Base-by-base conservation (phyloP, 2,113 vertebrate species). In the Pitta sordida region DNA sequence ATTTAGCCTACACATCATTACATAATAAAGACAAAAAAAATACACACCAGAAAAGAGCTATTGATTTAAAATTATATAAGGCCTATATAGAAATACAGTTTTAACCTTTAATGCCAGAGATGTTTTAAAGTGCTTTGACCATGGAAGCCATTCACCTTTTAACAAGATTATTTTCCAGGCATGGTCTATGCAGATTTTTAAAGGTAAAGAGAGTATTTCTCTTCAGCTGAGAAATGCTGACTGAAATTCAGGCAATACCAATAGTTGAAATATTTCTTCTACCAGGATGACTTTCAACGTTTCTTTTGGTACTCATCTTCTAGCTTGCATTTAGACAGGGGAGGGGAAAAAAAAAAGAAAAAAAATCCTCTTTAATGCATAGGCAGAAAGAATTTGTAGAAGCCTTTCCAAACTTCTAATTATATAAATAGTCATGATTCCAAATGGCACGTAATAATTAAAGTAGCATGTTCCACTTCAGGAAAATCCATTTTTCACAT, bases 361-460 rank as follows among this genome's bases (percentile, higher is more conserved):
- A n/a, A 59, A 64, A 65, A 27, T 1, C 7, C 20, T 86, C 23
- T 58, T 76, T 63, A 92, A 81, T 65, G 49, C 48, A 29, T 71
- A 90, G 49, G 62, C 59, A 95, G 53, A 95, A 95, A 92, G 88
- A 96, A 96, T 94, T 73, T 74, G n/a, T 86, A 53, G 51, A 74
- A 89, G 32, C 51, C 56, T 82, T 88, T 96, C 94, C 96, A 97
- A 95, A 90, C 81, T 86, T 86, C 95, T 97, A 93, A 97, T 96
- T 96, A 82, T 86, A 94, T 95, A 96, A 96, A 95, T 86, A 97
- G 93, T 92, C 76, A 1, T 67, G 82, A 92, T 91, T 96, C 94
- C 88, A 97, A 96, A 85, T 60, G 91, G 90, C 81, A 91, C 13
- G 3, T 85, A 96, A 86, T 96, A 97, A 98, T 97, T 92, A 86